Base-by-base conservation (phyloP, 2,888 invertebrate genomes). In the Cantharis rufa region DNA sequence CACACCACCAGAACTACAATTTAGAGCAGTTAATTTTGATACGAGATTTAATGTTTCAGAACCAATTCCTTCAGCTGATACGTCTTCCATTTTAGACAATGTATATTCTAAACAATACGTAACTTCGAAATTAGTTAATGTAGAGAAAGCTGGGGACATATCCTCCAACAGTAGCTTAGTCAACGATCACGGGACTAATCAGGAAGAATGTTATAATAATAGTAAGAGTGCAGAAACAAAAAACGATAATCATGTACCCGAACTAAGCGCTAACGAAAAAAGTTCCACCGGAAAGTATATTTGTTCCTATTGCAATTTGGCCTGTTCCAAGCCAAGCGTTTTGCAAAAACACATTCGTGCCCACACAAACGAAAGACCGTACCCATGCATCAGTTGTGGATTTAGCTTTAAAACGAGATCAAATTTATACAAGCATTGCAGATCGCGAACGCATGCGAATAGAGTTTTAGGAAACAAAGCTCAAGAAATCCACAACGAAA, bases 351-450 rank as follows among this genome's bases (percentile, higher is more conserved):
- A 97, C 90, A 95, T 97, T 88, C 92, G 97, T 86, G 96, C 96
- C 78, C 97, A 97, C 88, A 97, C 97, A 68, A 96, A 96, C 87
- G 97, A 97, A 89, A 91, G 97, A 84, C 97, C 97, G 76, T 97
- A 94, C 89, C 97, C 97, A 27, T 97, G 97, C 89, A 90, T 92
- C 84, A 93, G 94, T 81, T 97, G 97, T 88, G 96, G 96, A 81
- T 95, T 97, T 89, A 95, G 96, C 84, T 97, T 97, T 89, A 97
- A 97, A 89, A 97, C 97, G 18, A 95, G 96, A 88, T 96, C 96
- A 84, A 97, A 97, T 88, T 91, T 97, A 82, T 97, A 96, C 87
- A 97, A 97, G 88, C 97, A 97, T 88, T 93, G 94, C 87, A 90
- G 92, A 86, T 90, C 87, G 68, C 82, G 88, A 75, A 87, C 88